Evolutionary conservation across 2,113 vertebrate genomes (phyloP), one percentile per base, ranked within the genome.

Genomic region (Hylia prasina): DNA sequence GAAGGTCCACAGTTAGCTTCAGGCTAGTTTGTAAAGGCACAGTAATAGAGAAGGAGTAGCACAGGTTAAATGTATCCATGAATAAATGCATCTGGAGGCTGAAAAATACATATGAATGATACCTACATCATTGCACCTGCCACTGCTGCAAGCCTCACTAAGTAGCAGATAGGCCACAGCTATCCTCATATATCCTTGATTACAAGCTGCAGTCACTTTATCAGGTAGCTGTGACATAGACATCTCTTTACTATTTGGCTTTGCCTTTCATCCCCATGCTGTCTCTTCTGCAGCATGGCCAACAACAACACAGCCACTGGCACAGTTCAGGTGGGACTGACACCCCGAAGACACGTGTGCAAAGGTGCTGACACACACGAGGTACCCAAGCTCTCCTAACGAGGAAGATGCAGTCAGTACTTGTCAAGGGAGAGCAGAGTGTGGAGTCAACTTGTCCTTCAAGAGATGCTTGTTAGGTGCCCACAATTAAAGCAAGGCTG

Each of bases 301-400:
- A 64, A 1, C 0, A 1, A 50, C 65, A 91, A 5, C 78, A 68
- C 51, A 87, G 57, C 31, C 56, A 9, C 50, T 33, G 13, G 27
- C 63, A 47, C 33, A 66, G 39, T 16, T 70, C 12, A 4, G 61
- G 21, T 30, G 25, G 37, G 23, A 50, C 50, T 84, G 51, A 30
- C 42, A 48, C 45, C 24, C 37, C 7, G 3, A 79, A 16, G 25
- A 27, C 20, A 45, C 24, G 39, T 48, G 25, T 39, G 39, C 1
- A 0, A 1, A 28, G 47, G 27, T 6, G 33, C 35, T 57, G 63
- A 13, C 44, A 58, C 0, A 0, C 4, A 0, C 33, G 50, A 70
- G 37, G 35, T 30, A 45, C 21, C 37, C 82, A 6, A 45, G 20
- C 20, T 63, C 33, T 6, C 5, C 0, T 11, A 10, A 19, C 3